These are phyloP conservation scores for Pogonocichla stellata DNA, from an alignment of 2,113 vertebrate genomes.

Conservation along the genomic window DNA sequence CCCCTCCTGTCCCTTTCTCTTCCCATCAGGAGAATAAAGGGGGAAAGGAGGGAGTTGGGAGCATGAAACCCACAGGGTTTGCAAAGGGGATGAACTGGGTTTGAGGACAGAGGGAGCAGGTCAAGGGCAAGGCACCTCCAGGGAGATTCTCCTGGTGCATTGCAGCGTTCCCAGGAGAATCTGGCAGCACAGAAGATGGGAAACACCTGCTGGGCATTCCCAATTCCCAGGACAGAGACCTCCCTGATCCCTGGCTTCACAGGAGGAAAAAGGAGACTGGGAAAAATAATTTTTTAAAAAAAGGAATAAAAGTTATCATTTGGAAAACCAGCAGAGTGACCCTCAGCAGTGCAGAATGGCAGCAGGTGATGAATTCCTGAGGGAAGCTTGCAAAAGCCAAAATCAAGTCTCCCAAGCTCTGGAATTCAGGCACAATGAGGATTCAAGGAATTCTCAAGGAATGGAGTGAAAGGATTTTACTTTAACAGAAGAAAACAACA, in stretches of 20 bases:
- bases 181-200: neutral
- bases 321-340: neutral
- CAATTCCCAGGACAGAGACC: neutral
- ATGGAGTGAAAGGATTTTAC: fast-evolving
- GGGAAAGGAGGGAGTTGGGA: neutral
- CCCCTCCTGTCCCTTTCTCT: neutral
- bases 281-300: too few relatives aligned
- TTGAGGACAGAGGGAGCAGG: fast-evolving
- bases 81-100: fast-evolving
- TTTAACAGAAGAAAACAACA: neutral
- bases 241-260: fast-evolving
- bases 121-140: neutral
- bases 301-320: fast-evolving
- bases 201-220: neutral
- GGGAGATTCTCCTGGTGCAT: neutral
- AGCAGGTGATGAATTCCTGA: fast-evolving
- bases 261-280: neutral
- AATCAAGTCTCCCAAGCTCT: neutral
- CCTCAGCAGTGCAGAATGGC: neutral
- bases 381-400: neutral
- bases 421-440: fast-evolving
- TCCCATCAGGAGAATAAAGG: neutral
- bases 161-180: neutral
- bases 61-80: neutral
- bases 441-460: neutral